A percentile compares a stretch with the other conserved stretches of the same genome.
phyloP scores from a whole-genome alignment of 2,888 invertebrate genomes.

The Drosophila monieri region DNA sequence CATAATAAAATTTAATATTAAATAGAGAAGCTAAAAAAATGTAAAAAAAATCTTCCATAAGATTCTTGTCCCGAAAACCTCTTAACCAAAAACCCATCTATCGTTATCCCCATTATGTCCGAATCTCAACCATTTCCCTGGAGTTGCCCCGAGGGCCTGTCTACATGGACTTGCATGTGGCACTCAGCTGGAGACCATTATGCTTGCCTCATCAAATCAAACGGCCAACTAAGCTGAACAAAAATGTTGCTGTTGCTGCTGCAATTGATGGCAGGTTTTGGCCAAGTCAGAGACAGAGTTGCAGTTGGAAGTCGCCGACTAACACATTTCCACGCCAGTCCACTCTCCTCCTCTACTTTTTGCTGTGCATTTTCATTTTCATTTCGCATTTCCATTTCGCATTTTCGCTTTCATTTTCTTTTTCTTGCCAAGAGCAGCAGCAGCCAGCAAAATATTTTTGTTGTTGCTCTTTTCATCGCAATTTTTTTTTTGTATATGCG shows the following conservation, averaged over 20 bases:
- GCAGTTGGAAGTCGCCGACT: constrained; percentile 42
- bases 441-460: constrained; percentile 56
- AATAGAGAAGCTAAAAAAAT: neutral
- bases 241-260: constrained; percentile 39
- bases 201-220: constrained; percentile 43
- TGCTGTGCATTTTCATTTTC: constrained; percentile 7
- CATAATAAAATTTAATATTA: neutral
- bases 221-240: constrained; percentile 39
- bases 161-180: constrained; percentile 39
- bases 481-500: constrained; percentile 54
- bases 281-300: constrained; percentile 5
- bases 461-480: constrained; percentile 14
- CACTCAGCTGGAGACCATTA: constrained; percentile 37
- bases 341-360: constrained; percentile 21
- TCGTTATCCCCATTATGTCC: constrained; percentile 19
- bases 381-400: constrained; percentile 28
- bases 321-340: constrained; percentile 31
- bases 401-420: constrained; percentile 75
- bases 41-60: neutral
- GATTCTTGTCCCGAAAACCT: neutral
- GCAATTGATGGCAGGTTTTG: constrained; percentile 31
- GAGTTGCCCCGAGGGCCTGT: constrained; percentile 37
- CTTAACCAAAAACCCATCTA: constrained; percentile 4
- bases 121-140: constrained; percentile 23
- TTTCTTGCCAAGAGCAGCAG: constrained; percentile 55